phyloP scores from a whole-genome alignment of 2,113 vertebrate species.

The Gallinago jamesoni region DNA sequence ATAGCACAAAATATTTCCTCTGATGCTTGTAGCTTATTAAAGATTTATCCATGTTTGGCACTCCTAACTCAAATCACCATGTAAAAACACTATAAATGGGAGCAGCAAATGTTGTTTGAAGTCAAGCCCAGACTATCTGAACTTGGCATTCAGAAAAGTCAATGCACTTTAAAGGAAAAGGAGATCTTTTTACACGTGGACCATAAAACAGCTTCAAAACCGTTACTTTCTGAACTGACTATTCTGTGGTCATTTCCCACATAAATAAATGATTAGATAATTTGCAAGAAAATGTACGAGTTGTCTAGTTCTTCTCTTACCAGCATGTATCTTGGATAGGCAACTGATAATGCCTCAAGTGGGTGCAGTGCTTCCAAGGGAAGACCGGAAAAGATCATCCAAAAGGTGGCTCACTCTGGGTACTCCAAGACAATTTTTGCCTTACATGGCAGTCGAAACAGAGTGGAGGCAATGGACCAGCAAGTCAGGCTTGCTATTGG shows the following conservation, averaged over 20 bases:
- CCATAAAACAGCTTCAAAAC: neutral
- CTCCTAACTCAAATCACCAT: neutral
- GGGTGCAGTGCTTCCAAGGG: neutral
- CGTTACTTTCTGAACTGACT: neutral
- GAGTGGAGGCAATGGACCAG: neutral
- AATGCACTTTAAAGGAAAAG: neutral
- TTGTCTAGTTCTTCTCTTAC: neutral
- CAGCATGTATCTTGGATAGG: neutral
- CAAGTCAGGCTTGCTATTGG: neutral
- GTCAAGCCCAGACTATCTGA: neutral
- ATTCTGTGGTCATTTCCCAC: neutral
- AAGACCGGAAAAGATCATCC: neutral
- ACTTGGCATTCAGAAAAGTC: neutral
- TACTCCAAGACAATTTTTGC: neutral
- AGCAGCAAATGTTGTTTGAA: neutral
- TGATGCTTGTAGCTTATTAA: neutral
- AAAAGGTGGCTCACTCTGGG: neutral
- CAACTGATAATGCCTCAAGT: neutral
- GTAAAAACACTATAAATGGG: neutral
- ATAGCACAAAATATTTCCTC: neutral
- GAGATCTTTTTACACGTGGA: neutral
- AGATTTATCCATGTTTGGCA: constrained; percentile 5
- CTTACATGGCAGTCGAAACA: neutral
- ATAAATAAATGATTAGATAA: neutral
- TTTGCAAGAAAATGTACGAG: neutral